These are phyloP conservation scores for Scylla paramamosain DNA, from an alignment of 1,140 invertebrate genomes.

Conservation along the genomic window DNA sequence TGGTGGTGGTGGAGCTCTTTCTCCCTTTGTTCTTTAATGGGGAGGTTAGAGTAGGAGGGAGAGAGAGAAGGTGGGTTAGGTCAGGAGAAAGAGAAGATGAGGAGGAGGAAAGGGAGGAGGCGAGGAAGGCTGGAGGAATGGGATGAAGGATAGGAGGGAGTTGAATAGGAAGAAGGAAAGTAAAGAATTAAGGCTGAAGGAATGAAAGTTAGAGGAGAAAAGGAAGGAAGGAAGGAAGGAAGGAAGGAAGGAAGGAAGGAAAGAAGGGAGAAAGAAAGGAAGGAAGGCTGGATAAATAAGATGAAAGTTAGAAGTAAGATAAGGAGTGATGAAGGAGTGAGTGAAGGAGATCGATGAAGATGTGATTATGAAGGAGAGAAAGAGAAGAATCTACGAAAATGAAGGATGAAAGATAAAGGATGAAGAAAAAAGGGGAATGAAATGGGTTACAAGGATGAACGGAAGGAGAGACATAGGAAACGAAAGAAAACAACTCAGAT, in stretches of 20 bases:
- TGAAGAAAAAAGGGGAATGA: too few relatives aligned
- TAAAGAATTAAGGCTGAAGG: background rate
- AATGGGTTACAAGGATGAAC: too few relatives aligned
- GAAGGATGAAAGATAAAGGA: too few relatives aligned
- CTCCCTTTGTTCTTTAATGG: slow-evolving; percentile 13
- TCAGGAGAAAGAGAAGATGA: background rate
- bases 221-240: too few relatives aligned
- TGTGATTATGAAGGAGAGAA: too few relatives aligned
- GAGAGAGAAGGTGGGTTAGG: background rate
- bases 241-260: background rate
- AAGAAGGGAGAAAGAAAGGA: background rate
- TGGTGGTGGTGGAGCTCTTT: background rate
- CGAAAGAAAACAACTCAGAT: too few relatives aligned
- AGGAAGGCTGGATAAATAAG: too few relatives aligned
- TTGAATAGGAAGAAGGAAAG: background rate
- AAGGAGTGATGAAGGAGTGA: too few relatives aligned
- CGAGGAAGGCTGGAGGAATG: background rate
- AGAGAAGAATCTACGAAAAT: too few relatives aligned
- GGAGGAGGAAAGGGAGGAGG: background rate
- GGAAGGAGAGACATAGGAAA: too few relatives aligned
- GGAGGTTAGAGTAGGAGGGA: background rate
- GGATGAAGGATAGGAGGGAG: background rate
- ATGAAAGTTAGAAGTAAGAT: too few relatives aligned
- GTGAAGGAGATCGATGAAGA: too few relatives aligned
- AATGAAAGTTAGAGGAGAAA: background rate